Conservation (phyloP, 2,888 invertebrate species). For the Apamea crenata region DNA sequence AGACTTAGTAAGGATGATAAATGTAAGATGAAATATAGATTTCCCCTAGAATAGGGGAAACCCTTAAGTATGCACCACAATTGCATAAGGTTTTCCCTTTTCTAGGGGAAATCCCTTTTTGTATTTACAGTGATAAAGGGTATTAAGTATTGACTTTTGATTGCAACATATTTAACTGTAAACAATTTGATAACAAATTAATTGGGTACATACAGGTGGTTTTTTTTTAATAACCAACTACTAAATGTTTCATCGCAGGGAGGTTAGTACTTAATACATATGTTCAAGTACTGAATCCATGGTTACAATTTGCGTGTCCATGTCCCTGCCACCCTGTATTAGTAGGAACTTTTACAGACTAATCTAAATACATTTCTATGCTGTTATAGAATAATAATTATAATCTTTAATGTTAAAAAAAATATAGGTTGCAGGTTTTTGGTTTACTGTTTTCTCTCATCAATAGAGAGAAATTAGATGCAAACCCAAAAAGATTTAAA, state of each 20-base stretch:
- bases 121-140: not conserved
- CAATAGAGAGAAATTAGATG: not conserved
- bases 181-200: not conserved
- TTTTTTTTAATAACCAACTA: too few species aligned
- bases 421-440: not conserved
- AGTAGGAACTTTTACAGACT: not conserved
- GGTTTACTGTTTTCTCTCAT: too few species aligned
- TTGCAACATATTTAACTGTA: not conserved
- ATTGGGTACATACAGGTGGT: not conserved
- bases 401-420: not conserved
- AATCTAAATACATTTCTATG: not conserved
- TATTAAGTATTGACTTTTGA: not conserved
- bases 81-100: not conserved
- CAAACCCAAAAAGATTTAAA: not conserved
- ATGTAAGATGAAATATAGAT: not conserved
- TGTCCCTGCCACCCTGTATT: not conserved
- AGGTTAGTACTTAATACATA: not conserved
- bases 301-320: too few species aligned
- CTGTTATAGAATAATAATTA: not conserved
- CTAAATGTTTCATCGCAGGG: not conserved
- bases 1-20: not conserved
- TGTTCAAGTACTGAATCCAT: not conserved
- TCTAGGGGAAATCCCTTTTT: slow-evolving; percentile 11
- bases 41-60: too few species aligned
- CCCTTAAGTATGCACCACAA: not conserved